Evolutionary conservation across 2,797 vertebrate species (phyloP), one percentile per base, ranked within the genome.

Genomic region (Paguma larvata): DNA sequence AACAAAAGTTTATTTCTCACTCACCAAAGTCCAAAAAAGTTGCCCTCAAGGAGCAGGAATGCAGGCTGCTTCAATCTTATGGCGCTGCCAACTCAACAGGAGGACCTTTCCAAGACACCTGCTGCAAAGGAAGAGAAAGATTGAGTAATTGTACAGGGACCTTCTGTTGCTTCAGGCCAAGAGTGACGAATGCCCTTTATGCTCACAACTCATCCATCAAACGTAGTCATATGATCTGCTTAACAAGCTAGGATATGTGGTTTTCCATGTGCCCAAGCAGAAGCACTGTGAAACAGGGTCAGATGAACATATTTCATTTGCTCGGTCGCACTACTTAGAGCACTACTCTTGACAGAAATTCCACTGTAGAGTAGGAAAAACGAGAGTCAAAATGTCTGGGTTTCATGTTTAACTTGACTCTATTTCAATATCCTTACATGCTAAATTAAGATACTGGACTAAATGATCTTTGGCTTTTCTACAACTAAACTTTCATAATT

Each of bases 1-100:
- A 93, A 53, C 25, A n/a, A 32, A 94, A 73, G 46, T 80, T 82
- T 70, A 79, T 94, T 88, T 88, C 19, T 85, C 48, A 75, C 18
- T 85, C 68, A 59, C 62, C 14, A 91, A 80, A 89, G 13, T 4
- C 34, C 30, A 59, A 23, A 41, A 89, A 32, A 51, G 3, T 25
- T 92, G 25, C 12, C 16, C 21, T 68, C 25, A n/a, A 44, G 19
- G 23, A 72, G 34, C 13, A 87, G 2, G 34, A 79, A 84, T 25
- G 30, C 8, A 65, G 16, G 19, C 38, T 51, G 30, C 53, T 59
- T 85, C n/a, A 41, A 14, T 8, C 15, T 21, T 34, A 2, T 44
- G 38, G 41, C 41, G 56, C n/a, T 67, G 30, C 23, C 70, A 75
- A 8, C 32, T 65, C 77, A 73, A 14, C 3, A n/a, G 23, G 27